Conservation (phyloP, 2,797 vertebrate species). For the Muraenolepis orangiensis region DNA sequence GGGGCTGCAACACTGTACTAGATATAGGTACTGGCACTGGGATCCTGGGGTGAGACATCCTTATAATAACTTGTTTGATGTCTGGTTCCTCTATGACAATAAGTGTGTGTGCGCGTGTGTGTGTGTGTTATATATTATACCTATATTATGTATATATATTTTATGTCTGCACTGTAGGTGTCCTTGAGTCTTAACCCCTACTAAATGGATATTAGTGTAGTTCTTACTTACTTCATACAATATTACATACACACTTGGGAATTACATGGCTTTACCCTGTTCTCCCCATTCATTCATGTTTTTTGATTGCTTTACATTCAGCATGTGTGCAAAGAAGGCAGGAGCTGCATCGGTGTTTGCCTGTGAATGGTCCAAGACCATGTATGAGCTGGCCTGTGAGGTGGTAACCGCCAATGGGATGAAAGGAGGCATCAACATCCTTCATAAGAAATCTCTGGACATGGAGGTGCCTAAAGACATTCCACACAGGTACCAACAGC, state of each 20-base stretch:
- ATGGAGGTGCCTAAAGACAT: constrained; percentile 90
- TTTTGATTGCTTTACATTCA: constrained; percentile 45
- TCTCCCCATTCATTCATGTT: background rate
- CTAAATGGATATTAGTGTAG: background rate
- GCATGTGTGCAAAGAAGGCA: constrained; percentile 94
- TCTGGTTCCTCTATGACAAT: background rate
- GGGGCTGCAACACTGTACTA: constrained; percentile 85
- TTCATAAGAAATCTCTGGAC: constrained; percentile 93
- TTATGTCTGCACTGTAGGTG: background rate
- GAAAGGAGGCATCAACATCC: constrained; percentile 81
- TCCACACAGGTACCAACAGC: constrained; percentile 78
- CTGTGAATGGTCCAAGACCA: constrained; percentile 95
- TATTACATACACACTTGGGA: background rate
- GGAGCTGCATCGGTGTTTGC: constrained; percentile 87
- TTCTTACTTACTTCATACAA: background rate
- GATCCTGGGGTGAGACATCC: constrained; percentile 85
- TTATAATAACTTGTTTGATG: constrained; percentile 20
- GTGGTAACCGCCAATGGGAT: constrained; percentile 87
- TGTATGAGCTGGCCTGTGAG: constrained; percentile 92
- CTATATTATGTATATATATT: background rate
- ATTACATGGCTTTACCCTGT: background rate
- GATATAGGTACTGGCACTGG: constrained; percentile 97
- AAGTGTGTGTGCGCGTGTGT: too few relatives aligned
- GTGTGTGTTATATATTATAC: too few relatives aligned
- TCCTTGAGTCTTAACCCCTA: background rate